Evolutionary conservation across 2,797 vertebrate species (phyloP).

Genomic region (Danionella dracula): DNA sequence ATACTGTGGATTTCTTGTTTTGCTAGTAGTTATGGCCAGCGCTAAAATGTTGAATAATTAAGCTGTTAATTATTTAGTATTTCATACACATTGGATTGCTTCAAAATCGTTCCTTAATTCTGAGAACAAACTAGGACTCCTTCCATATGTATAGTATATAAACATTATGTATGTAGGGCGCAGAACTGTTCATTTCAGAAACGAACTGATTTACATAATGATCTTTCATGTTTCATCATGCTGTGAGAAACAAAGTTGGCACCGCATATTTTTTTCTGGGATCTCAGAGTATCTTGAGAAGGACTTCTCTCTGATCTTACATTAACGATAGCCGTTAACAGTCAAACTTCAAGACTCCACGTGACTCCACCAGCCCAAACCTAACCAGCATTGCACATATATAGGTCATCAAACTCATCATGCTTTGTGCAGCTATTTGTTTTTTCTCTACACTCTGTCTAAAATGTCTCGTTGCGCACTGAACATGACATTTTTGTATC

Average conservation of each 20-base stretch:
- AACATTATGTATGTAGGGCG: not conserved
- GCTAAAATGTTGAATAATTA: not conserved
- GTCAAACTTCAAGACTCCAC: not conserved
- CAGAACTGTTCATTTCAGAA: not conserved
- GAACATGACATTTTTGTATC: too few relatives aligned
- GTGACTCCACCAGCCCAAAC: not conserved
- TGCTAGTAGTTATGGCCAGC: not conserved
- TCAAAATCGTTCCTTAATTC: not conserved
- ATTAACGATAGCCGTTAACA: not conserved
- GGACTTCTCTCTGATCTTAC: not conserved
- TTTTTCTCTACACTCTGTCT: too few relatives aligned
- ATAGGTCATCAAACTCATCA: not conserved
- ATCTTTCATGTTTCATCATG: constrained; percentile 3
- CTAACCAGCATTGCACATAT: not conserved
- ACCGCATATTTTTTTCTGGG: too few relatives aligned
- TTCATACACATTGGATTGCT: not conserved
- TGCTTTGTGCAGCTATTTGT: not conserved
- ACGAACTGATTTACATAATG: constrained; percentile 1
- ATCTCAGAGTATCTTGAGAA: not conserved
- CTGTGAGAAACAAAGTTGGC: not conserved
- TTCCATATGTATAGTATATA: not conserved
- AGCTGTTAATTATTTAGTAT: not conserved
- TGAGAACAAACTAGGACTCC: not conserved
- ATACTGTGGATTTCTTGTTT: not conserved
- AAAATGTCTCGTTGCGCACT: too few relatives aligned